Evolutionary conservation across 2,113 vertebrate genomes (phyloP).

Genomic region (Chauna torquata): DNA sequence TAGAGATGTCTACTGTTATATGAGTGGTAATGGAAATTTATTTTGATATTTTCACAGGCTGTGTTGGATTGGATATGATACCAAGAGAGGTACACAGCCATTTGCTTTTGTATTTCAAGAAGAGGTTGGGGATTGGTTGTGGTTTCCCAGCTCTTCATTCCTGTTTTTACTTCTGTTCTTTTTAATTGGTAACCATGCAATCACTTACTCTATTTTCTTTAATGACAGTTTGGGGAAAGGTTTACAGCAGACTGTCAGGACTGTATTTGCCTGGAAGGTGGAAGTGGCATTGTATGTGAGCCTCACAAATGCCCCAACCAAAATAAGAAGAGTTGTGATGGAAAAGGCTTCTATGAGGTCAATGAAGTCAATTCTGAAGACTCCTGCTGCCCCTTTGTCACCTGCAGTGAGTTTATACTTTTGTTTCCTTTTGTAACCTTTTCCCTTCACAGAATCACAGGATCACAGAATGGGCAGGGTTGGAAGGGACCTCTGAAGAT

Average conservation of each 20-base stretch:
- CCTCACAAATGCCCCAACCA: slow-evolving; percentile 73
- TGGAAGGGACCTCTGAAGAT: too few relatives aligned
- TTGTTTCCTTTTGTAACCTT: too few relatives aligned
- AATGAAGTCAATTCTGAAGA: slow-evolving; percentile 76
- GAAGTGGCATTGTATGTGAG: slow-evolving; percentile 80
- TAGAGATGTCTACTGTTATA: neutral
- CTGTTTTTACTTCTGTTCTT: neutral
- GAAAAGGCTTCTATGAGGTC: slow-evolving; percentile 79
- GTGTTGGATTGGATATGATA: slow-evolving; percentile 77
- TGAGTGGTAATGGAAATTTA: slow-evolving; percentile 23
- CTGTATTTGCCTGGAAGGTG: slow-evolving; percentile 85
- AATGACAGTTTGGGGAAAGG: slow-evolving; percentile 83
- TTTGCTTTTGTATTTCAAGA: neutral
- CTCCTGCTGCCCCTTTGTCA: slow-evolving; percentile 78
- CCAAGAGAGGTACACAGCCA: slow-evolving; percentile 74
- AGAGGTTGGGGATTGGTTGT: neutral
- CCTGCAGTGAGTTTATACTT: slow-evolving; percentile 84
- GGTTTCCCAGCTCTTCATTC: neutral
- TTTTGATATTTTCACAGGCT: slow-evolving; percentile 71
- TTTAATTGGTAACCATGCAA: neutral
- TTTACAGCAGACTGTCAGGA: slow-evolving; percentile 89
- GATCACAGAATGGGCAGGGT: too few relatives aligned
- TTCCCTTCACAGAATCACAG: too few relatives aligned
- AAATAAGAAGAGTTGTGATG: slow-evolving; percentile 48
- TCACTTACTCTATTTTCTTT: neutral